Evolutionary conservation across 2,888 invertebrate genomes (phyloP).

Genomic region (Drosophila melanocephala): DNA sequence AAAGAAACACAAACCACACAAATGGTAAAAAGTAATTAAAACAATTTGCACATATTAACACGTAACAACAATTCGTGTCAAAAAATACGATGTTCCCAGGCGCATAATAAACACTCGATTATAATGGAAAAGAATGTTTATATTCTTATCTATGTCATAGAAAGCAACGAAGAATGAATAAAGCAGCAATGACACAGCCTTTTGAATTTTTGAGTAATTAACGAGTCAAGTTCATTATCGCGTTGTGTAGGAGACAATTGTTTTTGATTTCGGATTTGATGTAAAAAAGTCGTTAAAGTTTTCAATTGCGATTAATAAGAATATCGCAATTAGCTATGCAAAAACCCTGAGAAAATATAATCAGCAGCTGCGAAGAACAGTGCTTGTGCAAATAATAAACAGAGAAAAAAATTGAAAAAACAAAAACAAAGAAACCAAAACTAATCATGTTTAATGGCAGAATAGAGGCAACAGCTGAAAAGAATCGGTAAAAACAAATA

Average conservation of each 20-base stretch:
- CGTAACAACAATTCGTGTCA: conserved; percentile 59
- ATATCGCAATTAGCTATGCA: conserved; percentile 1
- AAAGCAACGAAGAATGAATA: conserved; percentile 39
- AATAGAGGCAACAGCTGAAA: conserved; percentile 53
- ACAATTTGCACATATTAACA: conserved; percentile 50
- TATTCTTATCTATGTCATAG: conserved; percentile 35
- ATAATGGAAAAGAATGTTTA: not conserved
- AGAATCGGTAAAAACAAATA: conserved; percentile 66
- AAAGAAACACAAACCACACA: not conserved
- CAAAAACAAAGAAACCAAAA: conserved; percentile 10
- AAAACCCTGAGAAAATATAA: conserved; percentile 22
- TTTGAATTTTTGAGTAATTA: conserved; percentile 41
- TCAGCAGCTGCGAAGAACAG: conserved; percentile 11
- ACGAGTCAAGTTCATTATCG: not conserved
- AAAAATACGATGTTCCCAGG: conserved; percentile 25
- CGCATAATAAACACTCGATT: conserved; percentile 50
- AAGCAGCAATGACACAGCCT: conserved; percentile 28
- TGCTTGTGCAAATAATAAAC: conserved; percentile 16
- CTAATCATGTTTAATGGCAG: conserved; percentile 68
- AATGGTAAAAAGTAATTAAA: conserved; percentile 26
- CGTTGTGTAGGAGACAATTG: conserved; percentile 2
- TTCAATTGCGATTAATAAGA: conserved; percentile 1
- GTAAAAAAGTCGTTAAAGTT: conserved; percentile 3
- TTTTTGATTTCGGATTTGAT: conserved; percentile 1
- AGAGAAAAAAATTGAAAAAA: conserved; percentile 2